A percentile compares a stretch with the other conserved stretches of the same genome.
phyloP scores from a whole-genome alignment of 2,113 vertebrate genomes.

The Pteronura brasiliensis region DNA sequence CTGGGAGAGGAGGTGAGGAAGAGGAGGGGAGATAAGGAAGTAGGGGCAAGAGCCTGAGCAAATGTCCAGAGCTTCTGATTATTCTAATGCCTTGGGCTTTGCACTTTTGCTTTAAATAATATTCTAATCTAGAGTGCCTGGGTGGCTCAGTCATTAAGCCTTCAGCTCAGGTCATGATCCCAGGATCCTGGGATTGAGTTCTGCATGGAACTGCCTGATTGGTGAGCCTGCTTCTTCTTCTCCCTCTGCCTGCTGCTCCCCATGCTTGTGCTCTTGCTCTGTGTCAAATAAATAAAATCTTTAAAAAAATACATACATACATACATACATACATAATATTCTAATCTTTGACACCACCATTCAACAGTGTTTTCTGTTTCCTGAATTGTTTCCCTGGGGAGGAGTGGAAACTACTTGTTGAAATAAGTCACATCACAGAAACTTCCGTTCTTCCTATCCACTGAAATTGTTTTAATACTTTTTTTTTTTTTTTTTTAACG shows the following conservation, averaged over 20 bases:
- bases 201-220: too few species aligned
- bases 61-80: background rate
- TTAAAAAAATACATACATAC: too few species aligned
- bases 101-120: conserved; percentile 66
- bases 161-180: too few species aligned
- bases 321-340: conserved; percentile 7
- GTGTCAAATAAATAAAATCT: too few species aligned
- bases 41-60: background rate
- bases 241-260: too few species aligned
- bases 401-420: conserved; percentile 50
- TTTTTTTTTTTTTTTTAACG: background rate
- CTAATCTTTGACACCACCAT: conserved; percentile 63
- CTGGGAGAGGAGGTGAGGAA: background rate
- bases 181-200: too few species aligned
- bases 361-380: conserved; percentile 70
- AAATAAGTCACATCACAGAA: conserved; percentile 51
- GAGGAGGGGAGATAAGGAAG: background rate
- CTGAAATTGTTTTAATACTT: background rate
- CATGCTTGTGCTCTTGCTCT: too few species aligned
- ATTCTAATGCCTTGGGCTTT: background rate
- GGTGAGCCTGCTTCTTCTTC: too few species aligned
- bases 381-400: conserved; percentile 65
- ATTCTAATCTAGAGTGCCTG: conserved; percentile 37
- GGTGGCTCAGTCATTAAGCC: too few species aligned
- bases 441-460: conserved; percentile 42